Percentiles rank a stretch among this genome's conserved stretches.
These are phyloP conservation scores for Hemistola chrysoprasaria DNA, from an alignment of 2,888 invertebrate species.

Conservation along the genomic window DNA sequence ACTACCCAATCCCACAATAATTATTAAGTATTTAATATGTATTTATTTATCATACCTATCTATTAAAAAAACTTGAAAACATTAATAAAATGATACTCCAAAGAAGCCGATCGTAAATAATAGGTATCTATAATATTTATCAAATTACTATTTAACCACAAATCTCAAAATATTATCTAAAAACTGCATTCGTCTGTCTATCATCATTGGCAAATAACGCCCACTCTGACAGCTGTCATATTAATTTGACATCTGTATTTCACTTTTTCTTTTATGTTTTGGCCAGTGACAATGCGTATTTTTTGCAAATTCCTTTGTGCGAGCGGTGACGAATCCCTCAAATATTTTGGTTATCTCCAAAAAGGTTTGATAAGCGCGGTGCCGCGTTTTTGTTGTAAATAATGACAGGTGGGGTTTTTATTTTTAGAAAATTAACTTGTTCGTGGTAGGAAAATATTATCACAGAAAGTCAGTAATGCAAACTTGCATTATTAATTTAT, in stretches of 20 bases:
- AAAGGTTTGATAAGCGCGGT: conserved; percentile 36
- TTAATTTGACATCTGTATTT: conserved; percentile 65
- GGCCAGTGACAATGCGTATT: conserved; percentile 36
- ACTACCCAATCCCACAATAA: too few relatives aligned
- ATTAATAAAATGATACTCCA: conserved; percentile 38
- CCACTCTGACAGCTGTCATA: conserved; percentile 75
- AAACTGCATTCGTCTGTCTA: conserved; percentile 42
- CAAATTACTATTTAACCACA: conserved; percentile 29
- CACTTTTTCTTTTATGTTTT: conserved; percentile 41
- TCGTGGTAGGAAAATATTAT: too few relatives aligned
- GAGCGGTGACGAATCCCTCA: conserved; percentile 39
- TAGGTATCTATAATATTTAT: too few relatives aligned
- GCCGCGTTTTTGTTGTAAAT: conserved; percentile 26
- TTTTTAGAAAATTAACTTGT: background rate
- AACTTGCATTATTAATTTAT: too few relatives aligned
- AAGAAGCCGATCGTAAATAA: too few relatives aligned
- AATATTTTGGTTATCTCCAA: conserved; percentile 40
- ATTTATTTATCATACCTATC: too few relatives aligned
- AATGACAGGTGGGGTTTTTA: conserved; percentile 18
- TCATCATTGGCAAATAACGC: conserved; percentile 62
- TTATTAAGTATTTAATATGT: too few relatives aligned
- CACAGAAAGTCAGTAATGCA: too few relatives aligned
- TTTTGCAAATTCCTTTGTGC: conserved; percentile 31
- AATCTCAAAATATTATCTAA: conserved; percentile 51
- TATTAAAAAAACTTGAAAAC: too few relatives aligned